phyloP scores from a whole-genome alignment of 2,797 vertebrate genomes.

The Coranthus polyacanthus region DNA sequence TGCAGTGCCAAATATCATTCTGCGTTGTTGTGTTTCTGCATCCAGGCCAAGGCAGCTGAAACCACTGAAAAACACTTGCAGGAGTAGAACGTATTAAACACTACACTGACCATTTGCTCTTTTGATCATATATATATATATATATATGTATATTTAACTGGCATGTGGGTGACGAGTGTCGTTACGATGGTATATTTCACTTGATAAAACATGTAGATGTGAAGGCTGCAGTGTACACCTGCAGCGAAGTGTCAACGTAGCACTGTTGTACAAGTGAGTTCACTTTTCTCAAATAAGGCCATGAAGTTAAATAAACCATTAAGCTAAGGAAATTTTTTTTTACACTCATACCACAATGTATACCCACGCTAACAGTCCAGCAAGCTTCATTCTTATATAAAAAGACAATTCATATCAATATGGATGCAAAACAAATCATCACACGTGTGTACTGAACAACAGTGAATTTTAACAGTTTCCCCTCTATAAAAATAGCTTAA shows the following conservation, averaged over 20 bases:
- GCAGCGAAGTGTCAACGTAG: slow-evolving; percentile 54
- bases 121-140: slow-evolving; percentile 29
- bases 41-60: neutral
- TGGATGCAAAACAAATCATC: slow-evolving; percentile 80
- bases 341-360: slow-evolving; percentile 68
- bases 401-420: slow-evolving; percentile 76
- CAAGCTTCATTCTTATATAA: slow-evolving; percentile 76
- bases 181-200: slow-evolving; percentile 17
- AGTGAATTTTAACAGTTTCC: slow-evolving; percentile 74
- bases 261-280: slow-evolving; percentile 50
- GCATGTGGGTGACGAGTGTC: slow-evolving; percentile 16
- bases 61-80: slow-evolving; percentile 27
- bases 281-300: slow-evolving; percentile 71
- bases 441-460: slow-evolving; percentile 79
- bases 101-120: slow-evolving; percentile 22
- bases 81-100: slow-evolving; percentile 17
- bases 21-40: slow-evolving; percentile 12
- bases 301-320: slow-evolving; percentile 66
- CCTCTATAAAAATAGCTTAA: slow-evolving; percentile 88
- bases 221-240: slow-evolving; percentile 45
- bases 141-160: slow-evolving; percentile 16
- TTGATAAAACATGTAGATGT: slow-evolving; percentile 31
- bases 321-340: slow-evolving; percentile 34
- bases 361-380: slow-evolving; percentile 69
- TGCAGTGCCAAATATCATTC: neutral